A percentile compares a stretch with the other conserved stretches of the same genome.
phyloP scores from a whole-genome alignment of 2,113 vertebrate genomes.

The Puntigrus tetrazona region DNA sequence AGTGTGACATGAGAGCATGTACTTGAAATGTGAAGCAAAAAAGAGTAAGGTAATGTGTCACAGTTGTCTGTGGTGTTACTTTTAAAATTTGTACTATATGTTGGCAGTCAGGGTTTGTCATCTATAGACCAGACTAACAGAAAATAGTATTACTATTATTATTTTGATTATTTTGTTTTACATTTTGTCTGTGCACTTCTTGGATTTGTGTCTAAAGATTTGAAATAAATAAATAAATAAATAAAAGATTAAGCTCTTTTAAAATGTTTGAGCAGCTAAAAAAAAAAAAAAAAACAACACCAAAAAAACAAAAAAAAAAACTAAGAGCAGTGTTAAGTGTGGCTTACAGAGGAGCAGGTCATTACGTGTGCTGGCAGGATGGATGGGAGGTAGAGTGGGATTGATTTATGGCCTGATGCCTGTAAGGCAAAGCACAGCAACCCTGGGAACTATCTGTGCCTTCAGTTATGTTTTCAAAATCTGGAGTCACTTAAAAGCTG shows the following conservation, averaged over 20 bases:
- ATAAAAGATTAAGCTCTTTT: too few species aligned
- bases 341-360: conserved; percentile 41
- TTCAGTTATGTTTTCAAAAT: conserved; percentile 69
- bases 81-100: neutral
- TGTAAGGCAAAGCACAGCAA: conserved; percentile 68
- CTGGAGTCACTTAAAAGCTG: conserved; percentile 73
- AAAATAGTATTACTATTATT: too few species aligned
- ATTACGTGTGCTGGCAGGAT: conserved; percentile 55
- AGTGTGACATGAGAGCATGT: neutral
- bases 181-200: too few species aligned
- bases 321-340: neutral
- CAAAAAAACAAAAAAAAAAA: too few species aligned
- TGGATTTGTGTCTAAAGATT: too few species aligned
- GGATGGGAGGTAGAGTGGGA: conserved; percentile 52
- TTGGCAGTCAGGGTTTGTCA: neutral
- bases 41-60: neutral
- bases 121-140: too few species aligned
- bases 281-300: too few species aligned
- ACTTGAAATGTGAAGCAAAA: conserved; percentile 1
- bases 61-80: neutral
- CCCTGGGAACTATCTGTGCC: conserved; percentile 64
- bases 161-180: too few species aligned
- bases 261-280: too few species aligned
- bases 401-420: conserved; percentile 72
- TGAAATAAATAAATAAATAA: too few species aligned